Base-by-base conservation (phyloP, 1,140 invertebrate species). In the Oryctes rhinoceros region DNA sequence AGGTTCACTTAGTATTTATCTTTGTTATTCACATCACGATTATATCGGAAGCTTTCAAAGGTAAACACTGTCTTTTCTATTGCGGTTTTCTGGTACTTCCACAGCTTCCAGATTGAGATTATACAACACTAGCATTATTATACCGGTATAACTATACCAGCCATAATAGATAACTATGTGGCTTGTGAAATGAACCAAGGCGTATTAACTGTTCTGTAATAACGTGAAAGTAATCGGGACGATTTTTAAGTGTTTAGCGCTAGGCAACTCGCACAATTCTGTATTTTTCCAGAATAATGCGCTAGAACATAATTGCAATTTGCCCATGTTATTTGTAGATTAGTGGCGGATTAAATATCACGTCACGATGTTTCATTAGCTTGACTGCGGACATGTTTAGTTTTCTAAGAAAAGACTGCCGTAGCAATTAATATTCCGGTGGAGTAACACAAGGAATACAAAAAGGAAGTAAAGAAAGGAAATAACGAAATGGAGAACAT, bases 401-500 rank as follows among this genome's bases (percentile, higher is more conserved):
- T 59, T 18, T 59, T 59, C 53, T 59, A 59, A 59, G 53, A 59
- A 59, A 59, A 18, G 15, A 13, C 1, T n/a, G n/a, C 53, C 18
- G 53, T 6, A 20, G 53, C 53, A 59, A 59, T 59, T 59, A 59
- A 59, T 59, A 59, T 59, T 59, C 53, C 15, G 18, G n/a, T 59
- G 53, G 15, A 59, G 53, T 59, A 59, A 18, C 4, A n/a, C 53
- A 59, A 18, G 1, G 7, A 6, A 59, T 59, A 59, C 15, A 59
- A n/a, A 59, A 18, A 59, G 53, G 53, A 59, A 59, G 53, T n/a
- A 59, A 18, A n/a, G 53, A 59, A 59, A 59, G 53, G 53, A 59
- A 59, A 18, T 7, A 59, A 18, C 18, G 15, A 59, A 18, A 59
- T 59, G 53, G 6, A 59, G 7, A 18, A 59, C n/a, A 59, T 59